Evolutionary conservation across 92 coral and sea anemone genomes (phyloP), one percentile per base, ranked within the genome.

Genomic region (Montipora capitata): DNA sequence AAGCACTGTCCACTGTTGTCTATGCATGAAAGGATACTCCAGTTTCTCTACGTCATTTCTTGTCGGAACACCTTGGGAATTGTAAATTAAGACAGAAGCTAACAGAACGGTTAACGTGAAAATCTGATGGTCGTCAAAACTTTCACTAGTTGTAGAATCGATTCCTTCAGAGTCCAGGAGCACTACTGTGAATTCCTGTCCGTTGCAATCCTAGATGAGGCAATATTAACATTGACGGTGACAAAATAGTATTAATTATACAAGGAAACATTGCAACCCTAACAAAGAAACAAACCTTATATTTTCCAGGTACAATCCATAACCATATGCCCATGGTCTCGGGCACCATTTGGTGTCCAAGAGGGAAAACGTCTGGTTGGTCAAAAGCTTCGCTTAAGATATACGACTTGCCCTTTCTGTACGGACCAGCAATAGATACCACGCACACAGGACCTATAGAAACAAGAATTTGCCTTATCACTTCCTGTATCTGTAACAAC

Each of bases 321-420:
- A 93, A 61, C 96, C 96, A 93, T 71, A 93, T 93, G 2, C 96
- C 96, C 80, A 90, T 87, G 59, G 96, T 93, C 87, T 93, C 92
- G 40, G 96, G 92, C 69, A 82, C 88, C 90, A 93, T 45, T 56
- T 42, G 44, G 78, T 93, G 96, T 4, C 96, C 96, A 41, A 93
- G 81, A 14, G 83, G 84, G 72, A 93, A 93, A 3, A 91, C 74
- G 6, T 69, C 48, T 69, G 35, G 35, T 69, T 69, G 74, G 44
- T 69, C 74, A 43, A 69, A 69, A 14, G 27, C 74, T 17, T 69
- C 20, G 74, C 74, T 69, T 43, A 69, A 16, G 17, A 69, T 69
- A 42, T 69, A 69, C 40, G 74, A 69, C 17, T 69, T 69, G 4
- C 74, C 74, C 20, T 69, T 0, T 43, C 74, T 39, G 42, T 27